Conservation (phyloP, 2,888 invertebrate species). For the Xestia c-nigrum region DNA sequence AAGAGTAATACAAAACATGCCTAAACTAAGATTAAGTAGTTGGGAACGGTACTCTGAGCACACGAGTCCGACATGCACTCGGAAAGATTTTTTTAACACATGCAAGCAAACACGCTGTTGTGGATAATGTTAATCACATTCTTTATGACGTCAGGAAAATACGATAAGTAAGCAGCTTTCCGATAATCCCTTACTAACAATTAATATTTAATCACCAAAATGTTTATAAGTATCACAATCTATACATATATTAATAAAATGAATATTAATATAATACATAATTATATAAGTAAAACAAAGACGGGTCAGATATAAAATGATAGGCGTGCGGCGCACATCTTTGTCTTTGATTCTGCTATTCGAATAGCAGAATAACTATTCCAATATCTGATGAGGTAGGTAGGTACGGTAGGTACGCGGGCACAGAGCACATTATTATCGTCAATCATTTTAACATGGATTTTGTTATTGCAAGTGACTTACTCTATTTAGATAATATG, state of each 20-base stretch:
- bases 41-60: background rate
- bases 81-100: background rate
- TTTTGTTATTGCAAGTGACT: constrained; percentile 46
- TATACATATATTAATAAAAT: no score
- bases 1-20: background rate
- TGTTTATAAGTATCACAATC: background rate
- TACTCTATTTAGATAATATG: constrained; percentile 85
- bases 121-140: background rate
- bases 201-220: background rate
- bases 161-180: constrained; percentile 11
- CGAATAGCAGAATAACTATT: no score
- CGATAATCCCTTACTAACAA: background rate
- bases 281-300: no score
- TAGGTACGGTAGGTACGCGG: no score
- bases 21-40: background rate
- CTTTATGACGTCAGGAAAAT: background rate
- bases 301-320: no score
- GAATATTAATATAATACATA: no score
- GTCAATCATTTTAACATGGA: background rate
- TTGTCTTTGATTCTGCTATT: no score
- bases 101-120: background rate
- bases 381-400: no score
- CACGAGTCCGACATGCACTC: background rate
- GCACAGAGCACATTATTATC: background rate
- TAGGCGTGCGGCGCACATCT: no score